Evolutionary conservation across 2,113 vertebrate genomes (phyloP), one percentile per base, ranked within the genome.

Genomic region (Parus major): DNA sequence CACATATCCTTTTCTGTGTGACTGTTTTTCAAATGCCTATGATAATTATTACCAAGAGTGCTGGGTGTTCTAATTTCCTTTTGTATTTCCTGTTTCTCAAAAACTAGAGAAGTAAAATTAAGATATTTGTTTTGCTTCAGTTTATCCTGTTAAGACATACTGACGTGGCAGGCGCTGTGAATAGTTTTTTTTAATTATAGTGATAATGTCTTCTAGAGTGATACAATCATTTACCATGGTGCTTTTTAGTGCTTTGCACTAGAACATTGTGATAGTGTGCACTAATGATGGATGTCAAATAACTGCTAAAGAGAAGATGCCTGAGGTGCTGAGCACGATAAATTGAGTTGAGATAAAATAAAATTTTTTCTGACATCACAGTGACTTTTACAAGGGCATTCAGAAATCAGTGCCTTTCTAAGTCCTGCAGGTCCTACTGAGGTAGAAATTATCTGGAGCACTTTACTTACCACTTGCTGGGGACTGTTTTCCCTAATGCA

Each of bases 61-160:
- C 60, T 91, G 35, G 63, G 52, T 86, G 16, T 68, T 77, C 65
- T 90, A n/a, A 83, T 73, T 94, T 92, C 64, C 76, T 83, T 94
- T 85, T 83, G 44, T 68, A 81, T 66, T 88, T 95, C 84, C 59
- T 80, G n/a, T 80, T 90, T 90, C 68, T 83, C 49, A 85, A 73
- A 94, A 84, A 27, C 2, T 18, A 69, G 63, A 81, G 22, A 88
- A 82, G 27, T 19, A 92, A 90, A 85, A 85, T 86, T 16, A 85
- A 90, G 61, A 15, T 72, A 49, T 12, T 60, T 77, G 15, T 52
- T 95, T 90, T 96, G 31, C 66, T 95, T 90, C 56, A 49, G 0
- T 77, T 87, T 88, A 70, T 92, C 44, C 35, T 44, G 15, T 86
- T 70, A 69, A 85, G 84, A 76, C n/a, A 41, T 41, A 47, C 15